Percentiles rank a stretch among this genome's conserved stretches.
phyloP scores from a whole-genome alignment of 35 echinoderm and acorn worm genomes.

The Eucidaris tribuloides region DNA sequence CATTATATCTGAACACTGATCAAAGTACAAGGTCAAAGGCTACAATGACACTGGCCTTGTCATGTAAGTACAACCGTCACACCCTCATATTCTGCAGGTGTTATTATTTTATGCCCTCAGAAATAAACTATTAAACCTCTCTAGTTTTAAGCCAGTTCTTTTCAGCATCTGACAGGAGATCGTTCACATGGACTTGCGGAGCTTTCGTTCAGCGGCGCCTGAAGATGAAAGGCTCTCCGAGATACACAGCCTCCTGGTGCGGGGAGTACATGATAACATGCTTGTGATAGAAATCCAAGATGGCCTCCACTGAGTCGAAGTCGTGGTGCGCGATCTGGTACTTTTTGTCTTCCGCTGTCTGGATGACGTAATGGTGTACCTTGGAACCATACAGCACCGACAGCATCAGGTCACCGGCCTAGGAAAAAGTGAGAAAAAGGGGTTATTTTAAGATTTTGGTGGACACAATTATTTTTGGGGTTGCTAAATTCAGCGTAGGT shows the following conservation, averaged over 20 bases:
- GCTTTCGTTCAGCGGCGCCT: no score
- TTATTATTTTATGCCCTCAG: no score
- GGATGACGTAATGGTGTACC: conserved; percentile 94
- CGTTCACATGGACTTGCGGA: neutral
- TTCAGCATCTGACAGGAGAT: neutral
- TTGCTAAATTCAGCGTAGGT: no score
- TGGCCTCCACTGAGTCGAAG: conserved; percentile 81
- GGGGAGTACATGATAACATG: conserved; percentile 96
- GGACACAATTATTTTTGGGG: neutral
- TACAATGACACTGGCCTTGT: no score
- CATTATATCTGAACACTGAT: no score
- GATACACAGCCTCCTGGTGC: conserved; percentile 73
- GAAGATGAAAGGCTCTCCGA: conserved; percentile 79
- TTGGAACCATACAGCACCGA: conserved; percentile 83
- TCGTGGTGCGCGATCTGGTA: conserved; percentile 88
- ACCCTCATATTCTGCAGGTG: no score
- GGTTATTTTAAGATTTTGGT: neutral
- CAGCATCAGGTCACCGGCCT: conserved; percentile 92
- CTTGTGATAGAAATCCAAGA: conserved; percentile 88
- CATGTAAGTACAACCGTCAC: no score
- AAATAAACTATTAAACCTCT: no score
- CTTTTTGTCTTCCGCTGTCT: conserved; percentile 55
- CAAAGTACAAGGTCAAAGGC: no score
- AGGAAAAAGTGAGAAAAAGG: conserved; percentile 1
- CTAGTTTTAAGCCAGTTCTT: neutral